A percentile compares a stretch with the other conserved stretches of the same genome.
phyloP scores from a whole-genome alignment of 2,797 vertebrate species.

The Phoxinus dragarum region DNA sequence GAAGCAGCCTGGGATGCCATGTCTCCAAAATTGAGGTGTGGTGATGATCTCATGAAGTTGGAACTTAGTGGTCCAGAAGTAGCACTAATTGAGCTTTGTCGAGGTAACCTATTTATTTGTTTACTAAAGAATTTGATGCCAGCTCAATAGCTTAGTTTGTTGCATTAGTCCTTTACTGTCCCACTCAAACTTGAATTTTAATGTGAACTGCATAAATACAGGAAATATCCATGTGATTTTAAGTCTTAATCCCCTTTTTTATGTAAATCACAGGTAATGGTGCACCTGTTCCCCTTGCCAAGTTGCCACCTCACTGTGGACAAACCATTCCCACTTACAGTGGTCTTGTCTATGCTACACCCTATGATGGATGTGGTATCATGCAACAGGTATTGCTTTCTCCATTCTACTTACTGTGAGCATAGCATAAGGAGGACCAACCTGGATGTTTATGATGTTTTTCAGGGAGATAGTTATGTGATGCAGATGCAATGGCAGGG shows the following conservation, averaged over 20 bases:
- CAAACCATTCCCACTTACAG: constrained; percentile 45
- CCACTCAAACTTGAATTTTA: no score
- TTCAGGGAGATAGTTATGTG: constrained; percentile 64
- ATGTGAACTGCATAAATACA: not conserved
- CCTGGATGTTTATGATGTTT: not conserved
- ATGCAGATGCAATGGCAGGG: constrained; percentile 63
- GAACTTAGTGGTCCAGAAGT: constrained; percentile 60
- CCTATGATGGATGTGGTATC: constrained; percentile 69
- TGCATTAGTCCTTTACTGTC: not conserved
- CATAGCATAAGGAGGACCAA: not conserved
- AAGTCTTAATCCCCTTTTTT: not conserved
- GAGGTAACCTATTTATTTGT: constrained; percentile 58
- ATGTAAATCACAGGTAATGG: constrained; percentile 47
- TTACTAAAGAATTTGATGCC: not conserved
- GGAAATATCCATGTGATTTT: not conserved
- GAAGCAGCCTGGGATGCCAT: constrained; percentile 61
- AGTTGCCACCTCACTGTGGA: constrained; percentile 65
- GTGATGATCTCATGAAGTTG: constrained; percentile 66
- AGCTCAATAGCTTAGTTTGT: not conserved
- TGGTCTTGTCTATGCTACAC: constrained; percentile 60
- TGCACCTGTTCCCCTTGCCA: constrained; percentile 43
- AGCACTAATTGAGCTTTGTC: constrained; percentile 60
- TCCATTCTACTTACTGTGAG: not conserved
- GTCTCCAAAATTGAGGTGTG: constrained; percentile 64
- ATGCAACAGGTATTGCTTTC: constrained; percentile 56